These are phyloP conservation scores for Puma concolor DNA, from an alignment of 2,113 vertebrate genomes.

Conservation along the genomic window DNA sequence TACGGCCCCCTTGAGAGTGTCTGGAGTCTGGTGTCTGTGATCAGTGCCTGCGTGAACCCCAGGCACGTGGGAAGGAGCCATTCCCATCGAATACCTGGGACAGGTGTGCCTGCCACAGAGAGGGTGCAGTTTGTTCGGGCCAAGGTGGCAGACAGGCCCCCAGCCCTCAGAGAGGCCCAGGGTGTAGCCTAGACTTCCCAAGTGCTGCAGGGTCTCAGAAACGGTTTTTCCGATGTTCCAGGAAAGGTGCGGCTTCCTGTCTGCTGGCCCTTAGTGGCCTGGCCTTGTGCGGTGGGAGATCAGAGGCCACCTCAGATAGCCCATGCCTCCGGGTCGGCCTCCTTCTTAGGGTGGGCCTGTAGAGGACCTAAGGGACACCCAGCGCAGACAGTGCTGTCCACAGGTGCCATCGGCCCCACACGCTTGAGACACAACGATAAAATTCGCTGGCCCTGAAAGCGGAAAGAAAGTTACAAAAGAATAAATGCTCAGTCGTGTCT, in stretches of 20 bases:
- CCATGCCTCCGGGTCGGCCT: not conserved
- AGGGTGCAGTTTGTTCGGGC: not conserved
- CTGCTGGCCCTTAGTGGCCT: not conserved
- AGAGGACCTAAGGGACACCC: not conserved
- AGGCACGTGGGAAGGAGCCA: not conserved
- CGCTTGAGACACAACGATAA: accelerated
- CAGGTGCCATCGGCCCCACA: accelerated
- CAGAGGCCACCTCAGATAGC: not conserved
- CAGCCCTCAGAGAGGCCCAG: not conserved
- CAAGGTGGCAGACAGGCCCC: not conserved
- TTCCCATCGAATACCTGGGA: not conserved
- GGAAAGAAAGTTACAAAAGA: not conserved
- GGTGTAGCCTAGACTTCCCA: not conserved
- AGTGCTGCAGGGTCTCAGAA: not conserved
- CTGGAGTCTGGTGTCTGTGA: not conserved
- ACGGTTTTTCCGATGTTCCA: not conserved
- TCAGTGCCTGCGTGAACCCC: not conserved
- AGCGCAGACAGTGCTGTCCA: no score
- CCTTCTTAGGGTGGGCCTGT: not conserved
- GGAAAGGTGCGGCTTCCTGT: not conserved
- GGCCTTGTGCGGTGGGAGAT: not conserved
- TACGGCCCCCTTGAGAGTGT: no score
- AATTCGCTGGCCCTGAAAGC: not conserved
- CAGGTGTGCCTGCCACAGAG: not conserved
- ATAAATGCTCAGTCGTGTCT: not conserved